Percentiles rank a stretch among this genome's conserved stretches.
Conservation (phyloP, 1,140 invertebrate genomes). For the Drosophila santomea region DNA sequence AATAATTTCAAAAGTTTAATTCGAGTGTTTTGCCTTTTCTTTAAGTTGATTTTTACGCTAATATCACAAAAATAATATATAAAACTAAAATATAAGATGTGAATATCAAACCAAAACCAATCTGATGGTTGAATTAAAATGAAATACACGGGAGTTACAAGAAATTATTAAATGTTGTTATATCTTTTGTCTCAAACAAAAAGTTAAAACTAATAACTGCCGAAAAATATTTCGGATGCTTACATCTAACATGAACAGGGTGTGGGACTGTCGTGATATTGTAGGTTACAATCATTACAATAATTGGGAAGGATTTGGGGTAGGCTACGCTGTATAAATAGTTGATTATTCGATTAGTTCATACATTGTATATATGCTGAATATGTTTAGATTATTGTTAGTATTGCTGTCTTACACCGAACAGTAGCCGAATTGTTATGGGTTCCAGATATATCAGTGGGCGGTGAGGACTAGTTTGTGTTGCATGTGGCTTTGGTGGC, state of each 20-base stretch:
- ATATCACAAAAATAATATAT: conserved; percentile 84
- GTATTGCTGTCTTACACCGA: conserved; percentile 70
- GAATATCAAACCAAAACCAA: conserved; percentile 75
- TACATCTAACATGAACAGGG: conserved; percentile 61
- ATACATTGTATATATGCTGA: conserved; percentile 52
- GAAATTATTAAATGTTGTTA: not conserved
- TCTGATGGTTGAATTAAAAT: conserved; percentile 42
- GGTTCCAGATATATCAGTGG: conserved; percentile 48
- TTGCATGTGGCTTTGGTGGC: conserved; percentile 57
- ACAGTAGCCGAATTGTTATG: conserved; percentile 72
- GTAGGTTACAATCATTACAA: conserved; percentile 54
- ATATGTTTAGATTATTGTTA: conserved; percentile 68
- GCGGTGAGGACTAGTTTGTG: conserved; percentile 74
- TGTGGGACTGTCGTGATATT: conserved; percentile 37
- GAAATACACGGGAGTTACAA: conserved; percentile 11
- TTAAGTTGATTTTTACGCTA: conserved; percentile 74
- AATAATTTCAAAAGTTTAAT: conserved; percentile 80
- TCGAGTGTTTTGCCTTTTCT: conserved; percentile 72
- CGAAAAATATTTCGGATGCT: conserved; percentile 44
- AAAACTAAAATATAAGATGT: conserved; percentile 60
- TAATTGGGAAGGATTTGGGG: conserved; percentile 24
- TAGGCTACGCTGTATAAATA: conserved; percentile 73
- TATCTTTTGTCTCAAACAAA: conserved; percentile 50
- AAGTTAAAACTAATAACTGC: conserved; percentile 42
- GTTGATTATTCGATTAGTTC: conserved; percentile 74